phyloP scores from a whole-genome alignment of 2,797 vertebrate species.

The Uromys caudimaculatus region DNA sequence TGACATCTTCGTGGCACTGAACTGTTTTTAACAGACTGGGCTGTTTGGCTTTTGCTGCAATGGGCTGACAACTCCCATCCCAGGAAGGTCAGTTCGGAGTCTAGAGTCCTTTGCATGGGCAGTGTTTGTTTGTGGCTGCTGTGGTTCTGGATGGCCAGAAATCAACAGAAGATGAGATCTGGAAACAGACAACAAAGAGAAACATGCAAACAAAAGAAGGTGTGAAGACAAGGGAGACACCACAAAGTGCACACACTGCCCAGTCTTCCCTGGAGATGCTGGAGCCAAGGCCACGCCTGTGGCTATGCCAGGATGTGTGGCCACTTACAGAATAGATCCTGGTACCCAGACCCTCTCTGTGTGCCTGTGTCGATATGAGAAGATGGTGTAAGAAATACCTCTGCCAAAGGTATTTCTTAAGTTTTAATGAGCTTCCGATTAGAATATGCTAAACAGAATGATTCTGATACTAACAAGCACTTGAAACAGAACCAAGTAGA shows the following conservation, averaged over 20 bases:
- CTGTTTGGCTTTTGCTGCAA: background rate
- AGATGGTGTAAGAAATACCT: background rate
- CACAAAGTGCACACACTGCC: background rate
- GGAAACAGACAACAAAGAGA: background rate
- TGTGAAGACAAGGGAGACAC: background rate
- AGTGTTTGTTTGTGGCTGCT: background rate
- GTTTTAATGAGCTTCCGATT: constrained; percentile 44
- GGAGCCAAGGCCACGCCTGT: background rate
- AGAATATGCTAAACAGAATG: background rate
- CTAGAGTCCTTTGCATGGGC: background rate
- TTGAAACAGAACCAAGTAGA: background rate
- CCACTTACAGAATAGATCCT: background rate
- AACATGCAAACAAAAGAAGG: background rate
- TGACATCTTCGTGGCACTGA: constrained; percentile 13
- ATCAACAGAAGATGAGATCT: background rate
- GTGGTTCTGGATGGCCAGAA: background rate
- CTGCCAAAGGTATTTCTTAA: background rate
- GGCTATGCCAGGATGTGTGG: fast-evolving
- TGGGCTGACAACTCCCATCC: background rate
- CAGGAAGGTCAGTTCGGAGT: background rate
- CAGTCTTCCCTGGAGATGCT: background rate
- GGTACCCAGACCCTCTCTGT: no score
- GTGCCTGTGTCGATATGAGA: background rate
- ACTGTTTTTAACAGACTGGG: constrained; percentile 38
- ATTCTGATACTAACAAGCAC: background rate